These are phyloP conservation scores for Tigriopus californicus DNA, from an alignment of 2,888 invertebrate genomes.

Conservation along the genomic window DNA sequence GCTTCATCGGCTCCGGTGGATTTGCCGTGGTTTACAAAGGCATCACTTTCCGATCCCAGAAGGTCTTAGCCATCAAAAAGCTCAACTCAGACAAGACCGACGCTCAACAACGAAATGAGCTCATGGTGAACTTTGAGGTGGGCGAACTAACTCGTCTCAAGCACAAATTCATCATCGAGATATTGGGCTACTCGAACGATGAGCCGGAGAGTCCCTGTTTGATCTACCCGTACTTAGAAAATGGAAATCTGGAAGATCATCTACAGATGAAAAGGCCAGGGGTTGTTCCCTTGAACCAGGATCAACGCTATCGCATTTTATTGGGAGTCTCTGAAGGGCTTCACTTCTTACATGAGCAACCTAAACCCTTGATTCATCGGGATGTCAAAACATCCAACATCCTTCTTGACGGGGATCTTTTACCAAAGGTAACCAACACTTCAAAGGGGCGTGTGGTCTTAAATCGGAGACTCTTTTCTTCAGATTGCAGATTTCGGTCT, in stretches of 20 bases:
- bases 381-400: background rate
- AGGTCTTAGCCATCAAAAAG: background rate
- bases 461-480: background rate
- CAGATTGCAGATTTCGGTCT: slow-evolving; percentile 4
- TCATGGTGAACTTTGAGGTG: background rate
- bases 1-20: background rate
- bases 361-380: background rate
- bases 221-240: slow-evolving; percentile 2
- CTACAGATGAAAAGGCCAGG: background rate
- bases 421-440: background rate
- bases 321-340: background rate
- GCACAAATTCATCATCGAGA: background rate
- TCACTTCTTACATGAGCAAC: background rate
- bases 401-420: background rate
- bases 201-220: background rate
- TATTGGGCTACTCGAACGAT: background rate
- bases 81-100: background rate
- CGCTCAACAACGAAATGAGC: background rate
- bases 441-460: background rate
- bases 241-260: background rate
- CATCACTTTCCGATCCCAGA: background rate
- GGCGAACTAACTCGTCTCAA: background rate
- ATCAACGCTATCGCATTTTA: background rate
- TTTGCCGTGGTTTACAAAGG: background rate
- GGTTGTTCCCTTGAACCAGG: background rate